phyloP scores from a whole-genome alignment of 2,888 invertebrate genomes.

The Drosophila antonietae region DNA sequence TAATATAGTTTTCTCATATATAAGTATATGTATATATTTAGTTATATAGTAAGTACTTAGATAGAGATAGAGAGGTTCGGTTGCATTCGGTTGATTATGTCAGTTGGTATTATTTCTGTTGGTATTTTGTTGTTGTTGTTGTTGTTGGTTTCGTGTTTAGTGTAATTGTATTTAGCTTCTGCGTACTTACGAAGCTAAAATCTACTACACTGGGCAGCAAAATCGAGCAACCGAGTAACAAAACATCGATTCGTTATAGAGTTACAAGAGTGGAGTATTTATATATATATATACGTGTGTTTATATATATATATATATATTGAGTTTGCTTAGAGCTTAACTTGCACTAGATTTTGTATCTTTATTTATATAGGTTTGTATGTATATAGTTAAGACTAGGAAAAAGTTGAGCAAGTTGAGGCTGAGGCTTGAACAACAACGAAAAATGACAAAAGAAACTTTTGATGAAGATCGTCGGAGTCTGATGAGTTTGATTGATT shows the following conservation, averaged over 20 bases:
- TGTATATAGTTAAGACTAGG: constrained; percentile 49
- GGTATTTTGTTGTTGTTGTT: neutral
- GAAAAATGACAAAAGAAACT: constrained; percentile 41
- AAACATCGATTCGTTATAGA: constrained; percentile 37
- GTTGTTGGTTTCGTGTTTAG: constrained; percentile 13
- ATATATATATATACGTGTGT: neutral
- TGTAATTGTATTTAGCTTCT: constrained; percentile 56
- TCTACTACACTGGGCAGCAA: constrained; percentile 59
- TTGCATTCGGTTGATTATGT: constrained; percentile 34
- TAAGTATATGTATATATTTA: constrained; percentile 18
- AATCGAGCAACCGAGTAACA: constrained; percentile 63
- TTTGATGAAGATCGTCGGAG: constrained; percentile 28
- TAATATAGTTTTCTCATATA: constrained; percentile 53
- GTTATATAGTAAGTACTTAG: constrained; percentile 45
- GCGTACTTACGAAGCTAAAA: constrained; percentile 68
- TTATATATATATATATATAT: constrained; percentile 9
- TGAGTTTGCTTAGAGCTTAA: constrained; percentile 65
- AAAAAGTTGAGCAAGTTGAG: constrained; percentile 37
- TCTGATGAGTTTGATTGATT: constrained; percentile 26
- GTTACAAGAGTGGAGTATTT: constrained; percentile 27
- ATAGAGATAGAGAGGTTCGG: constrained; percentile 39
- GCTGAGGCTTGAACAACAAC: constrained; percentile 49
- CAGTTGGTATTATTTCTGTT: constrained; percentile 23
- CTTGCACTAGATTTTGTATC: constrained; percentile 57
- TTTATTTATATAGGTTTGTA: constrained; percentile 47